Conservation (phyloP, 1,140 invertebrate species). For the Zaprionus gabonicus region DNA sequence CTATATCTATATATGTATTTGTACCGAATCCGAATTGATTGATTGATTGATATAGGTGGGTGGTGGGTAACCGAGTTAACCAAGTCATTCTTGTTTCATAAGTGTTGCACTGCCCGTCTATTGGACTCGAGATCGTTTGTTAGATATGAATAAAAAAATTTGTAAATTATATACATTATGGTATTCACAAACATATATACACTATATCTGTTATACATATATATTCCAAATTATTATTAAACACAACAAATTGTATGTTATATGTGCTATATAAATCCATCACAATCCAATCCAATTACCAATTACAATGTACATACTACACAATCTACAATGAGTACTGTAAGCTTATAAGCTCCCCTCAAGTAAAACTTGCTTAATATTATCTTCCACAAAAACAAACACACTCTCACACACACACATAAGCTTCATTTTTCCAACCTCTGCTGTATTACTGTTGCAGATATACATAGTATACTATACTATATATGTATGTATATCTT, state of each 20-base stretch:
- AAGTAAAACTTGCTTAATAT: slow-evolving; percentile 52
- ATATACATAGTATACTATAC: slow-evolving; percentile 34
- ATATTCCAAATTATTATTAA: slow-evolving; percentile 42
- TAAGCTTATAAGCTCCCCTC: slow-evolving; percentile 25
- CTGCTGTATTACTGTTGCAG: slow-evolving; percentile 50
- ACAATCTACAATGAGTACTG: slow-evolving; percentile 16
- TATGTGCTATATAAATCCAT: slow-evolving; percentile 66
- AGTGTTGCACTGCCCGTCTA: slow-evolving; percentile 24
- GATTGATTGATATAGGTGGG: neutral
- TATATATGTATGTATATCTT: slow-evolving; percentile 9
- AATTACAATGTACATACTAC: slow-evolving; percentile 37
- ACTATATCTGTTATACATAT: slow-evolving; percentile 25
- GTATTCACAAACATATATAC: slow-evolving; percentile 50
- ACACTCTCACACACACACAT: neutral
- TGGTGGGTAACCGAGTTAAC: neutral
- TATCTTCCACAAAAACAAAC: slow-evolving; percentile 21
- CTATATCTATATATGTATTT: neutral
- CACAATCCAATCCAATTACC: slow-evolving; percentile 7
- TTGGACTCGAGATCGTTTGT: slow-evolving; percentile 29
- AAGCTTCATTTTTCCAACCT: slow-evolving; percentile 64
- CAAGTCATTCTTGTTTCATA: neutral
- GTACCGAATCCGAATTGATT: neutral
- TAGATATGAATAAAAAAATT: slow-evolving; percentile 47
- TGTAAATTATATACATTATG: slow-evolving; percentile 60
- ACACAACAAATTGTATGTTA: slow-evolving; percentile 14